These are phyloP conservation scores for Acyrthosiphon pisum DNA, from an alignment of 1,140 invertebrate species.

Conservation along the genomic window DNA sequence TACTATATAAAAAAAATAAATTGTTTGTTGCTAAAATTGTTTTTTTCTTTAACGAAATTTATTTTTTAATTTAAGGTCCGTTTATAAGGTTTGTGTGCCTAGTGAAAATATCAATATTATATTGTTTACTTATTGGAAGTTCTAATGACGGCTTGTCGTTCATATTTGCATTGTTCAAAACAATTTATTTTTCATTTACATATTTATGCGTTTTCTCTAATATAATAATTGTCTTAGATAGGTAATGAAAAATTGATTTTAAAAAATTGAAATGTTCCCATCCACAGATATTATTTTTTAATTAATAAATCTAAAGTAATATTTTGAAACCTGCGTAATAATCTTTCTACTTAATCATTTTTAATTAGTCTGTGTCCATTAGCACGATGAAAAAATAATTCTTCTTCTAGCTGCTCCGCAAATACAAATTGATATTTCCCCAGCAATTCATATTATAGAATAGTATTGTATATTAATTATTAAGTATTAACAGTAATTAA, in stretches of 20 bases:
- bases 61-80: neutral
- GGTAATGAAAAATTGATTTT: neutral
- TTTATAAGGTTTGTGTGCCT: neutral
- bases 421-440: neutral
- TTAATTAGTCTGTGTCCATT: neutral
- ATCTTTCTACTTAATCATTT: neutral
- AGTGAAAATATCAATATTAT: neutral
- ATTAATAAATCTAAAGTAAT: slow-evolving; percentile 4
- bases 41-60: neutral
- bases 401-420: neutral
- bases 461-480: slow-evolving; percentile 14
- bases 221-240: neutral
- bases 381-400: neutral
- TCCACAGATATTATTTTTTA: neutral
- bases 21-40: neutral
- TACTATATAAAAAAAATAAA: too few species aligned
- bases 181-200: neutral
- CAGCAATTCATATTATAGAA: neutral
- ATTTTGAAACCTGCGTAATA: neutral
- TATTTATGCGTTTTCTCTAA: neutral
- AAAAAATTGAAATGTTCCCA: neutral
- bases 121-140: neutral
- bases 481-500: neutral
- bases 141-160: neutral
- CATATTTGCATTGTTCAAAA: neutral